Conservation (phyloP, 53 echinoderm and acorn worm genomes). For the Apostichopus leukothele region DNA sequence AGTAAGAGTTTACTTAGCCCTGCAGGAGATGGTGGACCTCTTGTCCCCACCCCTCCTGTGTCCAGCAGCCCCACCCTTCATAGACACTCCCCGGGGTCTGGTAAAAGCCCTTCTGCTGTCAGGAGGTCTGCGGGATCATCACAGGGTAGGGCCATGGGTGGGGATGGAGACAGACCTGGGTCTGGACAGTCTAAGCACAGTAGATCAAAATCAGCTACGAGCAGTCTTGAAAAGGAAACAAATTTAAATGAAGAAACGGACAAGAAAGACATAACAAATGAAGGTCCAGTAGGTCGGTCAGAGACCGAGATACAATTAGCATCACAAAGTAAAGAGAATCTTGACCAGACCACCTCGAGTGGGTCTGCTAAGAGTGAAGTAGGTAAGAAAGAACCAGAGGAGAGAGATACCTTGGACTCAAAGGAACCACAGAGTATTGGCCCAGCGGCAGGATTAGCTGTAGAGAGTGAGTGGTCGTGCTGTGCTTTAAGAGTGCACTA, state of each 20-base stretch:
- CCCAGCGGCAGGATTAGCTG: not conserved
- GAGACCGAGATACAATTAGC: not conserved
- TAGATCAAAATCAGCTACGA: constrained; percentile 24
- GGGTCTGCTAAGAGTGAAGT: not conserved
- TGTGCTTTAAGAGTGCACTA: not conserved
- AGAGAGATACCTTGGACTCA: not conserved
- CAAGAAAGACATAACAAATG: not conserved
- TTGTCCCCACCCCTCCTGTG: constrained; percentile 4
- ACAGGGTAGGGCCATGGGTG: not conserved
- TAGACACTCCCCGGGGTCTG: not conserved
- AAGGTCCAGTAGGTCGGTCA: not conserved
- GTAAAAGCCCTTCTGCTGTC: not conserved
- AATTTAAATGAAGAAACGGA: not conserved
- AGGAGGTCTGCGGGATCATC: not conserved
- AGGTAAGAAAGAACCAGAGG: not conserved
- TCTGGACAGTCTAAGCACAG: not conserved
- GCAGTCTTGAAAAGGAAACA: not conserved
- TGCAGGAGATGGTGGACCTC: not conserved
- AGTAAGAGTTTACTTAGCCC: not conserved
- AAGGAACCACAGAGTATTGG: not conserved
- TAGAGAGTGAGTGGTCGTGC: constrained; percentile 22
- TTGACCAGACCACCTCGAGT: not conserved
- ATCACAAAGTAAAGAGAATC: not conserved
- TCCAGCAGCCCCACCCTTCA: not conserved
- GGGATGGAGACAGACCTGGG: not conserved